Base-by-base conservation (phyloP, 2,888 invertebrate genomes). In the Metopia argyrocephala region DNA sequence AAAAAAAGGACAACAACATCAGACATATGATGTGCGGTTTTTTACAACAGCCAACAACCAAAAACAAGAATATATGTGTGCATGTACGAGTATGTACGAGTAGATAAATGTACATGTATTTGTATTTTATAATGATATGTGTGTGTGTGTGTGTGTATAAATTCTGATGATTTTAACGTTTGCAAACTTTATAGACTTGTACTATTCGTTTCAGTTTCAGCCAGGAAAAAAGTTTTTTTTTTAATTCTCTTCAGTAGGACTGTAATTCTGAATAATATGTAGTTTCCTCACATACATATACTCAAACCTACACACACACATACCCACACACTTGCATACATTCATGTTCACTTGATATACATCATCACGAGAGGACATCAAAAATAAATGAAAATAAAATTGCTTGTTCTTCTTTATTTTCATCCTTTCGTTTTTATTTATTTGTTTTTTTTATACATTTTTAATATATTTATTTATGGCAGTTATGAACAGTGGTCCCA, bases 321-420 rank as follows among this genome's bases (percentile, higher is more conserved):
- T 1, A 68, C 25, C 0, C 7, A 6, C 56, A 23, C 20, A 38
- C 21, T 64, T 56, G 18, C 7, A 54, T 21, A 46, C 20, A 18
- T 31, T 3, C 7, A 5, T 62, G 23, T 31, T 61, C 23, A 23
- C 28, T 38, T 38, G 45, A 54, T 61, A 69, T 62, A 38, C 38
- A 38, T 38, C 48, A 56, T 76, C 69, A 69, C 69, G 76, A 76
- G 62, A 69, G 76, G 69, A 76, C 76, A 76, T 76, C 62, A 76
- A 54, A 56, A 76, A 62, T 62, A 61, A 23, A 45, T 38, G 23
- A 38, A 61, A 23, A 45, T 12, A 76, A 56, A 31, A 9, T 38
- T 25, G 12, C 12, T 31, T 12, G 3, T 31, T 31, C 31, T 12
- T 31, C 12, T 31, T 12, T 3, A 1, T 31, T 31, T 2, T 12